Percentiles rank a stretch among this genome's conserved stretches.
phyloP scores from a whole-genome alignment of 2,888 invertebrate genomes.

The Stictocephala bisonia region DNA sequence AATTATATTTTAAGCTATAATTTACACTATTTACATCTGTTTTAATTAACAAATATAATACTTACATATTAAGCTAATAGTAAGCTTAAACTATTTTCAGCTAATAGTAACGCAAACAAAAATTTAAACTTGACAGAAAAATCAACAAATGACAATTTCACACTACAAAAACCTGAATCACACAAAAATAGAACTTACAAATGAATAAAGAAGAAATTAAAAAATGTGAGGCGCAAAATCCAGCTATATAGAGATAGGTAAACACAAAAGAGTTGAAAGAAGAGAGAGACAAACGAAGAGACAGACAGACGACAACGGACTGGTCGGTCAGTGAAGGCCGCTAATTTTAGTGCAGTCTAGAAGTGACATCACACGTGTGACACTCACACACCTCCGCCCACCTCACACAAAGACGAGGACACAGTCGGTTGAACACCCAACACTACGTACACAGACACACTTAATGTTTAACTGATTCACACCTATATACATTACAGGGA shows the following conservation, averaged over 20 bases:
- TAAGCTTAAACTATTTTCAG: no score
- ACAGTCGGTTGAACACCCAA: no score
- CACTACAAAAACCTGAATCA: background rate
- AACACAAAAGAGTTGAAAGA: background rate
- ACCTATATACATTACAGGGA: no score
- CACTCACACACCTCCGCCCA: background rate
- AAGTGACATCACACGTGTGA: conserved; percentile 11
- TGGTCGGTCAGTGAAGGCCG: background rate
- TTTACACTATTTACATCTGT: no score
- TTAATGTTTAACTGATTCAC: no score
- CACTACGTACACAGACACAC: no score
- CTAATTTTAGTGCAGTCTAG: conserved; percentile 32
- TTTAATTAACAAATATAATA: no score
- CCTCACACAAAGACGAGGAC: background rate
- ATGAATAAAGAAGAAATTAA: conserved; percentile 5
- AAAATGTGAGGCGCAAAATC: background rate
- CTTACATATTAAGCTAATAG: no score
- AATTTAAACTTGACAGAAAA: background rate
- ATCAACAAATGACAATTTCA: background rate
- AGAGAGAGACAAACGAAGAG: conserved; percentile 14
- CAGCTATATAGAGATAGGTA: background rate
- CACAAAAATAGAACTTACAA: background rate
- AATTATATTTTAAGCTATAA: no score
- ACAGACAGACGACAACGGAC: conserved; percentile 35
- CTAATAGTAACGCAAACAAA: no score